phyloP scores from a whole-genome alignment of 2,113 vertebrate genomes.

The Petaurus breviceps region DNA sequence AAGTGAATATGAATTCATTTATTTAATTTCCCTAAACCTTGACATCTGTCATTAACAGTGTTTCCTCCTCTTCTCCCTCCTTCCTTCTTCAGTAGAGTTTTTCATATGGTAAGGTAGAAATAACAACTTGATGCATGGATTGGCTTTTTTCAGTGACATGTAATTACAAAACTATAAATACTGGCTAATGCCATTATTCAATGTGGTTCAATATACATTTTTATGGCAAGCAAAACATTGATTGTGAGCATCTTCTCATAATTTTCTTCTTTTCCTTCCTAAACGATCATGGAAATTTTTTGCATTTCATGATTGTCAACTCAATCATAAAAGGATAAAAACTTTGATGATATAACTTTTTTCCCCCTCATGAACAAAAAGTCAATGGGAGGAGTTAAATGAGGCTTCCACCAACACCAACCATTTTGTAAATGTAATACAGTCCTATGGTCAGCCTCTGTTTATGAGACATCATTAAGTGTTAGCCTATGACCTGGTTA shows the following conservation, averaged over 20 bases:
- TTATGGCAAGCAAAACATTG: conserved; percentile 28
- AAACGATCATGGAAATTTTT: conserved; percentile 66
- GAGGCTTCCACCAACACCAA: not conserved
- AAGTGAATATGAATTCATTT: not conserved
- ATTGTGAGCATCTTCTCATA: not conserved
- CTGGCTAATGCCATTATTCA: conserved; percentile 72
- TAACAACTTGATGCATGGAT: conserved; percentile 70
- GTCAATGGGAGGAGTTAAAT: not conserved
- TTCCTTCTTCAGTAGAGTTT: conserved; percentile 45
- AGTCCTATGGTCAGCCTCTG: not conserved
- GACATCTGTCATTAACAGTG: not conserved
- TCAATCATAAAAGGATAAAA: not conserved
- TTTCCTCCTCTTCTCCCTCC: conserved; percentile 24
- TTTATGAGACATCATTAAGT: not conserved
- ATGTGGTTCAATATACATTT: conserved; percentile 48
- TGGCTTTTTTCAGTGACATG: conserved; percentile 67
- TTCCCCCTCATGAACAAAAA: not conserved
- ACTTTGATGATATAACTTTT: not conserved
- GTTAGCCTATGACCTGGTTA: not conserved
- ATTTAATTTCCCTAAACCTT: not conserved
- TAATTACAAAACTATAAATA: conserved; percentile 74
- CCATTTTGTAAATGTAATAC: not conserved
- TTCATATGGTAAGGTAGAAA: conserved; percentile 70
- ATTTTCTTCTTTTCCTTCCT: conserved; percentile 38
- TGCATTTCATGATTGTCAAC: conserved; percentile 57